Base-by-base conservation (phyloP, 2,888 invertebrate species). In the Caenorhabditis sp. region DNA sequence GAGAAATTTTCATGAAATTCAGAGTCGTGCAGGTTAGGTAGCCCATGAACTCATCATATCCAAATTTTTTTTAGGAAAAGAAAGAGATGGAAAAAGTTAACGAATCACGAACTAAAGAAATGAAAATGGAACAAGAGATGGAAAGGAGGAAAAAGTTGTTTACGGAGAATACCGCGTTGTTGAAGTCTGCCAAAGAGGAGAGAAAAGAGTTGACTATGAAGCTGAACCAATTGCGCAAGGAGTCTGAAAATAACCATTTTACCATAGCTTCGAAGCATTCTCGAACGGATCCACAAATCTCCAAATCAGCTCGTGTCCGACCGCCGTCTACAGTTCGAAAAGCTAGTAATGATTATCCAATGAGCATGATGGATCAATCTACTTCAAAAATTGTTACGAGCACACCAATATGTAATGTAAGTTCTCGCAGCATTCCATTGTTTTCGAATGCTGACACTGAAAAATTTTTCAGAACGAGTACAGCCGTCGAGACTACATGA, bases 361-460 rank as follows among this genome's bases (percentile, higher is more conserved):
- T 47, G 26, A 54, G 16, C 41, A 16, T 75, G 14, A 28, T 51
- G 38, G 77, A 77, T 61, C 77, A 77, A 49, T 77, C 77, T 7
- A 77, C 59, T n/a, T 76, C 77, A 7, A 77, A 69, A 35, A 69
- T 77, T 63, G 69, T 70, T 6, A 77, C 77, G 8, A 77, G 77
- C 12, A 77, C 77, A 4, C 77, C 77, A 44, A 69, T 70, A 8
- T 51, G 51, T 19, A 70, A 70, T 77, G 77, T 77, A 41, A 54
- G 69, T 54, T 54, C 35, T 24, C 14, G 5, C 54, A 54, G 19
- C 12, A 8, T 19, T n/a, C 8, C n/a, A n/a, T n/a, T n/a, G n/a
- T n/a, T n/a, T n/a, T n/a, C n/a, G 6, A n/a, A 14, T 24, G 5
- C 31, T 31, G 31, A 31, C 4, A 31, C 7, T 31, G n/a, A 31